Conservation (phyloP, 2,797 vertebrate genomes). For the Pseudomugil tenellus region DNA sequence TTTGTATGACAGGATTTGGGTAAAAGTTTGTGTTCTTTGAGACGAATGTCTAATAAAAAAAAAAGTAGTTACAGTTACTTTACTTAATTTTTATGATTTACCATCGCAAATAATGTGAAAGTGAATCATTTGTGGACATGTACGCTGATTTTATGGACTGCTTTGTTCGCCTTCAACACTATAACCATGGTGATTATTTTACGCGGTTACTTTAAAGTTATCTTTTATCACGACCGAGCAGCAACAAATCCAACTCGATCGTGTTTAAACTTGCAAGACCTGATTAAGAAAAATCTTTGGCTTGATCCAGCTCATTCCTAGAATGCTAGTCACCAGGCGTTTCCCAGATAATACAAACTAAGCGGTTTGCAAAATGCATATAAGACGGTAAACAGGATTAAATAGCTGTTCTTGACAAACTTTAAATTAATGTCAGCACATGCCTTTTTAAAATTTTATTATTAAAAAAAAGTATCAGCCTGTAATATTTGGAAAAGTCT, state of each 20-base stretch:
- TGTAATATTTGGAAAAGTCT: neutral
- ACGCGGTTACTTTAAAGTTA: neutral
- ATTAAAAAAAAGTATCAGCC: too few species aligned
- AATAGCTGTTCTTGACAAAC: neutral
- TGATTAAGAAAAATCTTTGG: constrained; percentile 15
- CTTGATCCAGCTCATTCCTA: constrained; percentile 61
- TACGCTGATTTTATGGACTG: neutral
- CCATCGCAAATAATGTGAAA: neutral
- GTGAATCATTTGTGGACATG: neutral
- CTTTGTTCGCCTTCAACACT: accelerated
- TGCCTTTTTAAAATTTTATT: neutral
- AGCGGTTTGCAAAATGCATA: neutral
- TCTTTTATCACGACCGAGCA: neutral
- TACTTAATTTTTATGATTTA: neutral
- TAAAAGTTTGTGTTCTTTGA: neutral
- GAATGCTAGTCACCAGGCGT: constrained; percentile 60
- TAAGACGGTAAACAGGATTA: too few species aligned
- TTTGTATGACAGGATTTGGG: neutral
- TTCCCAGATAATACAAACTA: constrained; percentile 1
- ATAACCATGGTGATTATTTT: neutral
- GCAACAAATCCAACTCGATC: constrained; percentile 25
- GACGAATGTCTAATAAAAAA: neutral
- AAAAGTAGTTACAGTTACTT: accelerated
- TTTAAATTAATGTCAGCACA: neutral
- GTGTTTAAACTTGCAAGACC: constrained; percentile 66